phyloP scores from a whole-genome alignment of 2,797 vertebrate species.

The Rhinogobio ventralis region DNA sequence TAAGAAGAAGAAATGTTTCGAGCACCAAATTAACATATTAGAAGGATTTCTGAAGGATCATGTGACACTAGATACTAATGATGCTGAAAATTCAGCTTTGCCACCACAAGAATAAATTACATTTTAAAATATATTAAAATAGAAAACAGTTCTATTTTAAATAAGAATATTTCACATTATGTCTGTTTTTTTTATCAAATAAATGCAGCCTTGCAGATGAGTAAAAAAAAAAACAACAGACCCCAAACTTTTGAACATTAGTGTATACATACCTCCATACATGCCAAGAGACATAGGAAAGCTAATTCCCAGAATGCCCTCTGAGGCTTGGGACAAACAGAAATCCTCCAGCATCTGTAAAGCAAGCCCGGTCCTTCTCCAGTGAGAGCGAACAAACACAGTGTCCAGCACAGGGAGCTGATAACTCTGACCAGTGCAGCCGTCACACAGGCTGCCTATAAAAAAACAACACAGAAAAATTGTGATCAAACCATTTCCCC shows the following conservation, averaged over 20 bases:
- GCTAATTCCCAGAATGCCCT: constrained; percentile 87
- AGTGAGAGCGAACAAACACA: constrained; percentile 80
- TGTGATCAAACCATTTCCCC: neutral
- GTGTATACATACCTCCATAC: constrained; percentile 80
- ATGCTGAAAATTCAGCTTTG: neutral
- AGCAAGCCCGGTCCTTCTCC: constrained; percentile 83
- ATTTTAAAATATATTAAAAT: no score
- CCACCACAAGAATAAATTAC: neutral
- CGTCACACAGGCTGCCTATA: constrained; percentile 76
- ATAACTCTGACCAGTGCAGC: constrained; percentile 78
- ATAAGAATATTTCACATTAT: neutral
- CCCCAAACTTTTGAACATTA: neutral
- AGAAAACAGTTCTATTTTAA: neutral
- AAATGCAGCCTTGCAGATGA: neutral
- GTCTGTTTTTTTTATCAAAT: neutral
- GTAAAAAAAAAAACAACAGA: no score
- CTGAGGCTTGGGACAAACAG: constrained; percentile 80
- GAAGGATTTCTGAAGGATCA: neutral
- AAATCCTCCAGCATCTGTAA: constrained; percentile 88
- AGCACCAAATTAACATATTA: neutral
- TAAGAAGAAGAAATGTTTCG: neutral
- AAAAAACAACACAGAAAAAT: neutral
- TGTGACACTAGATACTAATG: neutral
- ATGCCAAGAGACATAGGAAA: constrained; percentile 86
- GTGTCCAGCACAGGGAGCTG: constrained; percentile 90